Base-by-base conservation (phyloP, 2,797 vertebrate species). In the Hypotaenidia philippensis region DNA sequence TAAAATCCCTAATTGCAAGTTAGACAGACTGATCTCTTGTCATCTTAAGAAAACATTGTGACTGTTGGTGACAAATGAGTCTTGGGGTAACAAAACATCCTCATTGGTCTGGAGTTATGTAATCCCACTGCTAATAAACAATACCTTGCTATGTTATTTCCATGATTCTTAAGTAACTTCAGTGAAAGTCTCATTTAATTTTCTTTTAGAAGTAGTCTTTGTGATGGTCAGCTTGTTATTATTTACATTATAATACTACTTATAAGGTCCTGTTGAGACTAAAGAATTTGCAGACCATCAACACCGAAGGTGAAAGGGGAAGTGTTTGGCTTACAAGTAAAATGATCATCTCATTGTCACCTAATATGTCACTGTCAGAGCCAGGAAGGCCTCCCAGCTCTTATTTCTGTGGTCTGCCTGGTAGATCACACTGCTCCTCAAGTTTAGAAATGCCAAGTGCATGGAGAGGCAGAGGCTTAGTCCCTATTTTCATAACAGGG, bases 1-100 rank as follows among this genome's bases (percentile, higher is more conserved):
- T 71, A 32, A 6, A 26, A 80, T 88, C 59, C 66, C 49, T 95
- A 96, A 96, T 92, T 97, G 92, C 81, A 89, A 91, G 60, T 87
- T 93, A 87, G 94, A 81, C 72, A 91, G 91, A 90, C 85, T 83
- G 83, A 92, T 94, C 80, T 94, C 83, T 91, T 96, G 91, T 89
- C 94, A 94, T 91, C 27, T 82, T 75, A 63, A 90, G 68, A 94
- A 95, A 96, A 85, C 49, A 53, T 82, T 91, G 76, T 72, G 80
- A 75, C 78, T 79, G 61, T 49, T 90, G 65, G 63, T 95, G 94
- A 96, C 44, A 94, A 94, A 92, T 93, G 59, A 65, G 56, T 70
- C 45, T 65, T 60, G 29, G 36, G 47, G 81, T 79, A 87, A 80
- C 41, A 83, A 70, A 90, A 71, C 22, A 81, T 41, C 44, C 40